Evolutionary conservation across 2,888 invertebrate genomes (phyloP), one percentile per base, ranked within the genome.

Genomic region (Stenchaetothrips biformis): DNA sequence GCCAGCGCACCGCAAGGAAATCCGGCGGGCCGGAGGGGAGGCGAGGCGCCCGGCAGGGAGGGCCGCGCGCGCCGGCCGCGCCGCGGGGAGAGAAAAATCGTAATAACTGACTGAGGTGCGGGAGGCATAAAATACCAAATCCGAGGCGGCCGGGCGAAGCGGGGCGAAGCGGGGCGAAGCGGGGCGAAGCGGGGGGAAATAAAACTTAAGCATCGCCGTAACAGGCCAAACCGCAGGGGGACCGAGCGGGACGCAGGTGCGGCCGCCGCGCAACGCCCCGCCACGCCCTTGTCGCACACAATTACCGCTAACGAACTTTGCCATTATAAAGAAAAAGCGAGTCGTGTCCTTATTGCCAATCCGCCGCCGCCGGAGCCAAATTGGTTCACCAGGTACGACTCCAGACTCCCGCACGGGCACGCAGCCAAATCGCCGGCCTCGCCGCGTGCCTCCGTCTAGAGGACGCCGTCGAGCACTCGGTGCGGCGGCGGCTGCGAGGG

Each of bases 31-130:
- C 2, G 53, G 13, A 59, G 18, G 11, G 59, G 53, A 53, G 8
- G 49, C 49, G 49, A 3, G 53, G 53, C 53, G 53, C 53, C 9
- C 53, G 53, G 53, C 53, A 2, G 53, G 53, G 53, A 59, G 13
- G 67, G 67, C 21, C 21, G 25, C 37, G 37, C 37, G 37, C 37
- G 4, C 37, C 37, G 37, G 37, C 37, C 37, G 37, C 37, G 37
- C 37, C 37, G 37, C 37, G 25, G 67, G 25, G 67, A 16, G 67
- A 21, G 67, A 74, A 74, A 74, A 74, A 74, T 74, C 67, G 67
- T 74, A 74, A 74, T 74, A 74, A 74, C 67, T 11, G 25, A 74
- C 9, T 74, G 67, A 74, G 67, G 67, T 74, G 67, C 67, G 25
- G 11, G 37, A 37, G 25, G 25, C 67, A 74, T 74, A 74, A 74